Conservation (phyloP, 2,797 vertebrate genomes). For the Poecilia picta region DNA sequence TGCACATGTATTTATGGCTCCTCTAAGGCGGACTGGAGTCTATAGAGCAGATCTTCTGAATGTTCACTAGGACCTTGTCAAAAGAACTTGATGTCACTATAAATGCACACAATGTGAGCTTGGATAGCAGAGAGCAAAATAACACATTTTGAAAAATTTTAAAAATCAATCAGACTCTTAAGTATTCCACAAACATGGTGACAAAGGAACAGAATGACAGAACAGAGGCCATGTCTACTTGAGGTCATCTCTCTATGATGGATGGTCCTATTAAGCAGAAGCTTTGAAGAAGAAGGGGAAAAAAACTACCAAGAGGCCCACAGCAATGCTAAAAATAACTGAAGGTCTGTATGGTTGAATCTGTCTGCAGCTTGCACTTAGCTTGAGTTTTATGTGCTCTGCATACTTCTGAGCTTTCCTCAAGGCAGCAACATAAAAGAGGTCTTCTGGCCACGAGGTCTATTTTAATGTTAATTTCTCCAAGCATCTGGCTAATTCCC, state of each 20-base stretch:
- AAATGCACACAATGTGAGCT: not conserved
- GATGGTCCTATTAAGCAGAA: slow-evolving; percentile 61
- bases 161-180: slow-evolving; percentile 2
- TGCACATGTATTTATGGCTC: slow-evolving; percentile 60
- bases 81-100: not conserved
- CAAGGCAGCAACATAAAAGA: slow-evolving; percentile 16
- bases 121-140: not conserved
- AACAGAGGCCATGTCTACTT: slow-evolving; percentile 44
- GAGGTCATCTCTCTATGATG: slow-evolving; percentile 51
- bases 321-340: slow-evolving; percentile 67
- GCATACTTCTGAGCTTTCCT: slow-evolving; percentile 31
- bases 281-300: slow-evolving; percentile 43
- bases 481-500: slow-evolving; percentile 41
- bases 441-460: slow-evolving; percentile 24
- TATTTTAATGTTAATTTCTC: slow-evolving; percentile 20
- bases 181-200: slow-evolving; percentile 9
- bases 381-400: slow-evolving; percentile 42
- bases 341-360: slow-evolving; percentile 42
- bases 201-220: slow-evolving; percentile 25
- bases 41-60: slow-evolving; percentile 25
- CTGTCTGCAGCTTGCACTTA: slow-evolving; percentile 38
- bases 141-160: not conserved
- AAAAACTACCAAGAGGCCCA: slow-evolving; percentile 55
- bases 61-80: slow-evolving; percentile 16
- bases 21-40: slow-evolving; percentile 46